Evolutionary conservation across 2,113 vertebrate genomes (phyloP).

Genomic region (Megaceryle maxima): DNA sequence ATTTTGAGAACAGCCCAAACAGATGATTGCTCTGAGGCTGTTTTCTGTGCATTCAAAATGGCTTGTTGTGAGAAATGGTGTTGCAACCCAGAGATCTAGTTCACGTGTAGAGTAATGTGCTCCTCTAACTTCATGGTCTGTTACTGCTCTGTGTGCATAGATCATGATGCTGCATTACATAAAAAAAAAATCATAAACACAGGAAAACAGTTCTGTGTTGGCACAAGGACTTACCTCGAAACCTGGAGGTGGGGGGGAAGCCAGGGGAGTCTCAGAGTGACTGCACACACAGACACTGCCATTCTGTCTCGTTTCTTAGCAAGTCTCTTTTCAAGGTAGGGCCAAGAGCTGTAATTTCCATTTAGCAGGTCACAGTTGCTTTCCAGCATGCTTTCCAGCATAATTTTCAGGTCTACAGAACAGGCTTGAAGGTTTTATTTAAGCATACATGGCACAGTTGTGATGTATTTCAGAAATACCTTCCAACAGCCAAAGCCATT

Average conservation of each 20-base stretch:
- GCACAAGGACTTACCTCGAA: background rate
- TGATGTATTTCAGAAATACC: background rate
- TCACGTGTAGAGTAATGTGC: rapidly evolving
- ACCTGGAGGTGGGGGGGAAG: background rate
- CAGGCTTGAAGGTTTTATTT: background rate
- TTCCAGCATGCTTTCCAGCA: constrained; percentile 14
- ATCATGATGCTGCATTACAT: background rate
- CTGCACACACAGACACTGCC: background rate
- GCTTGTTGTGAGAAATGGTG: background rate
- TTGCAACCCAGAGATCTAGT: background rate
- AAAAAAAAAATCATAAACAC: background rate
- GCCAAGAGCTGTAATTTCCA: constrained; percentile 11
- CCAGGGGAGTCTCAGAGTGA: background rate
- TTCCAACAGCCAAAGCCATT: background rate
- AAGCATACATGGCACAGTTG: background rate
- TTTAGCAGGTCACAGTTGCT: background rate
- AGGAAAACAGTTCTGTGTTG: background rate
- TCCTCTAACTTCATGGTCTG: background rate
- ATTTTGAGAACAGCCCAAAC: background rate
- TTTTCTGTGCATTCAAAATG: background rate
- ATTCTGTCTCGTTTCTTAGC: background rate
- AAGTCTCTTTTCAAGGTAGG: background rate
- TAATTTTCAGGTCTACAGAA: background rate
- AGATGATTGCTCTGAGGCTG: background rate
- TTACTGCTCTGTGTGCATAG: background rate